Percentiles rank a stretch among this genome's conserved stretches.
phyloP scores from a whole-genome alignment of 2,888 invertebrate genomes.

The Ochlodes sylvanus region DNA sequence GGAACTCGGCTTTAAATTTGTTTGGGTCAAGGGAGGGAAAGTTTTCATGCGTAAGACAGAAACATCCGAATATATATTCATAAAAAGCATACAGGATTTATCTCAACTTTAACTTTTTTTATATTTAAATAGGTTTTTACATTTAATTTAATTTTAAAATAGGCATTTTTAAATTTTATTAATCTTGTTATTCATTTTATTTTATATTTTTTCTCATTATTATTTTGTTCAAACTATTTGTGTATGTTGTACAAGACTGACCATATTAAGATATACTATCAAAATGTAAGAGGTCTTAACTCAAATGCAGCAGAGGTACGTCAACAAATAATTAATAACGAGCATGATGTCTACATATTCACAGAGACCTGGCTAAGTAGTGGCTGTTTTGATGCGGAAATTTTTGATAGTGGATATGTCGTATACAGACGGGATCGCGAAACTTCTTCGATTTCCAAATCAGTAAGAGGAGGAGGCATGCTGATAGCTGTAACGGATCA shows the following conservation, averaged over 20 bases:
- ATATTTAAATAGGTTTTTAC: too few species aligned
- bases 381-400: conserved; percentile 30
- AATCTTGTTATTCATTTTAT: too few species aligned
- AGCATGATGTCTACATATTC: conserved; percentile 35
- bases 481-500: conserved; percentile 38
- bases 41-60: conserved; percentile 43
- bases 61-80: conserved; percentile 33
- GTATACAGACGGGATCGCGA: too few species aligned
- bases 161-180: too few species aligned
- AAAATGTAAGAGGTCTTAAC: too few species aligned
- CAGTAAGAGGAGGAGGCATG: conserved; percentile 40
- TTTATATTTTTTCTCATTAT: too few species aligned
- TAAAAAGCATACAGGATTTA: conserved; percentile 36
- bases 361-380: conserved; percentile 36
- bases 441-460: conserved; percentile 14
- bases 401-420: conserved; percentile 37
- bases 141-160: too few species aligned
- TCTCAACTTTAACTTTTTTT: too few species aligned
- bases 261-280: too few species aligned
- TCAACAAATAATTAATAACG: conserved; percentile 27
- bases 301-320: too few species aligned
- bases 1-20: conserved; percentile 39
- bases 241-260: neutral
- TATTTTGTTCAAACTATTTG: too few species aligned
- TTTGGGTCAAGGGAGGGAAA: conserved; percentile 37